A percentile compares a stretch with the other conserved stretches of the same genome.
These are phyloP conservation scores for Peromyscus leucopus DNA, from an alignment of 2,113 vertebrate species.

Conservation along the genomic window DNA sequence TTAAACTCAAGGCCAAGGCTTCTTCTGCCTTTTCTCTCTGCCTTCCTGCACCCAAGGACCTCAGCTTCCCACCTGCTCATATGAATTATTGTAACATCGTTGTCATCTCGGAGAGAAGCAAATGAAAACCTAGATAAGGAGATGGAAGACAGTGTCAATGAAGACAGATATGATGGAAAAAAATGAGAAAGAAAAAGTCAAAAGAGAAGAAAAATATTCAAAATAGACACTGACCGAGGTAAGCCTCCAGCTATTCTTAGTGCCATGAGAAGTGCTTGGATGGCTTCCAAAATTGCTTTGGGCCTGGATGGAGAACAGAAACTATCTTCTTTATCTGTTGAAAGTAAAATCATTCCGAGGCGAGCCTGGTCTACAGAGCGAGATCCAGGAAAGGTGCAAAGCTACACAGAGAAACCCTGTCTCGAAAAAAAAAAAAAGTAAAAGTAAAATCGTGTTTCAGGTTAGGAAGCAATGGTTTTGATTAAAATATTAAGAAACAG, in stretches of 20 bases:
- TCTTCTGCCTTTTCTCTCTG: neutral
- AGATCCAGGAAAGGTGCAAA: no score
- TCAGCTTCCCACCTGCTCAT: neutral
- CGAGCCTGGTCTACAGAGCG: no score
- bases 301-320: slow-evolving; percentile 72
- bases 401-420: no score
- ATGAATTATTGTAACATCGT: slow-evolving; percentile 4
- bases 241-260: slow-evolving; percentile 62
- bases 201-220: neutral
- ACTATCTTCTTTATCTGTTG: slow-evolving; percentile 72
- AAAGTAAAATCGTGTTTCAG: slow-evolving; percentile 73
- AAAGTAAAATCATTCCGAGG: slow-evolving; percentile 63
- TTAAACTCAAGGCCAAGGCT: neutral
- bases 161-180: slow-evolving; percentile 29
- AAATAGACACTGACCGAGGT: slow-evolving; percentile 54
- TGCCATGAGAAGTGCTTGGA: neutral
- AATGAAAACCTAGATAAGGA: slow-evolving; percentile 9
- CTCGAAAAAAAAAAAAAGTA: no score
- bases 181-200: slow-evolving; percentile 52
- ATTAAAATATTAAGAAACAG: slow-evolving; percentile 43
- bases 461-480: slow-evolving; percentile 63
- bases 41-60: neutral
- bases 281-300: slow-evolving; percentile 71
- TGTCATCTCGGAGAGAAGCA: neutral
- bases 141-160: neutral